Evolutionary conservation across 2,797 vertebrate genomes (phyloP).

Genomic region (Siniperca scherzeri): DNA sequence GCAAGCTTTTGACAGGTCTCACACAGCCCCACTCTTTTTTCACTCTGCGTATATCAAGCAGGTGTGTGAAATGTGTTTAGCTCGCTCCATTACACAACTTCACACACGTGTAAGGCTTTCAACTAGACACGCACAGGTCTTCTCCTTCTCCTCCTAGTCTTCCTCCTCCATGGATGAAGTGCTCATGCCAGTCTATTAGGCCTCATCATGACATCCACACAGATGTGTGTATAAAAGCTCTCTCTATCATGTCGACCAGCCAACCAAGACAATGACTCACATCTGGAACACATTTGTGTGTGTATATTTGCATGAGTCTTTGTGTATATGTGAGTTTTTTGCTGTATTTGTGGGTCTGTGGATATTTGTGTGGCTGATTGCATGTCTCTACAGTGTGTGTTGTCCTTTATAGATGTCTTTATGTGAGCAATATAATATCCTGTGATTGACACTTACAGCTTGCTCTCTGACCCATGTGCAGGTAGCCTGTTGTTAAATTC

Average conservation of each 20-base stretch:
- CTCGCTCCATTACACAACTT: slow-evolving; percentile 12
- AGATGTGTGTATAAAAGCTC: slow-evolving; percentile 45
- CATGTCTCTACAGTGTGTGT: neutral
- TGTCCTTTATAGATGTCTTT: slow-evolving; percentile 24
- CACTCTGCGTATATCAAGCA: neutral
- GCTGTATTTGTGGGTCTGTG: neutral
- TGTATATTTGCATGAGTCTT: slow-evolving; percentile 13
- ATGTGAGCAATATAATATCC: slow-evolving; percentile 8
- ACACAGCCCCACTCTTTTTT: neutral
- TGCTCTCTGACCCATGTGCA: slow-evolving; percentile 6
- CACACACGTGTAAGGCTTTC: slow-evolving; percentile 12
- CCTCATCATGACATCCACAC: slow-evolving; percentile 25
- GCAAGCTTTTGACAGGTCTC: slow-evolving; percentile 5
- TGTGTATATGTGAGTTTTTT: neutral
- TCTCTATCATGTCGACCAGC: slow-evolving; percentile 24
- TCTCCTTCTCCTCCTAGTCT: neutral
- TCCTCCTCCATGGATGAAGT: neutral
- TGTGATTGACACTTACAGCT: slow-evolving; percentile 36
- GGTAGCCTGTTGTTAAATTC: slow-evolving; percentile 59
- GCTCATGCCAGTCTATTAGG: neutral
- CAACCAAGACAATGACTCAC: slow-evolving; percentile 47
- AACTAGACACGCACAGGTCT: neutral
- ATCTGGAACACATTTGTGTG: slow-evolving; percentile 65
- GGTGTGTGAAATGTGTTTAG: slow-evolving; percentile 32
- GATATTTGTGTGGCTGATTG: slow-evolving; percentile 9